Base-by-base conservation (phyloP, 2,113 vertebrate species). In the Gallinago paraguaiae region DNA sequence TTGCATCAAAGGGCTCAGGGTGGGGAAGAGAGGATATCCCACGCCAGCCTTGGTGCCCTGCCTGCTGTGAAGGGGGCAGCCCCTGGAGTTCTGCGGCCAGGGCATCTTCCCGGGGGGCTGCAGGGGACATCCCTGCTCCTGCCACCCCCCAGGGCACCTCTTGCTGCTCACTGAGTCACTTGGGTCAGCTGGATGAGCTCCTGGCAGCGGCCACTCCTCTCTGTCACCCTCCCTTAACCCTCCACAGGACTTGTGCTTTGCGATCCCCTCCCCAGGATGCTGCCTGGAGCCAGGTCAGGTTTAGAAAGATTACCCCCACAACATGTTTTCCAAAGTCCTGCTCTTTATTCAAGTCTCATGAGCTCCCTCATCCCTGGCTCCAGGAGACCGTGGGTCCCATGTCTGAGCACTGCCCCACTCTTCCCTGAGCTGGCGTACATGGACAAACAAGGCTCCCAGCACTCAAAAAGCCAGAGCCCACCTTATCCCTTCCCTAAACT, bases 81-180 rank as follows among this genome's bases (percentile, higher is more conserved):
- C 10, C 35, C 3, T 1, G 27, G 2, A 48, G 15, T 1, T 1
- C 16, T 31, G 17, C 9, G 25, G 4, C 18, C 22, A 48, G n/a
- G 11, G 12, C 4, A 2, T 16, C 39, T 65, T 89, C 41, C 15
- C 10, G 23, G 20, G 10, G 7, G 11, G 4, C 8, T 1, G 0
- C 13, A 57, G 41, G 50, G 19, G 7, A 61, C 16, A 60, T 11
- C 13, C 17, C 11, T 60, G 23, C 15, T 72, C 7, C 41, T 9
- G 4, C 2, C 2, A 0, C 0, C 33, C 48, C 2, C 0, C 35
- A 61, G 3, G 1, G n/a, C 2, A 10, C 7, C 22, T 13, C 17
- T 33, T 68, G 65, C 17, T 80, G 16, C 27, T 90, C 3, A 0
- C 9, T 51, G 45, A 30, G 24, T 35, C 41, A 43, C 33, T 17